These are phyloP conservation scores for Caerostris extrusa DNA, from an alignment of 1,140 invertebrate species.

Conservation along the genomic window DNA sequence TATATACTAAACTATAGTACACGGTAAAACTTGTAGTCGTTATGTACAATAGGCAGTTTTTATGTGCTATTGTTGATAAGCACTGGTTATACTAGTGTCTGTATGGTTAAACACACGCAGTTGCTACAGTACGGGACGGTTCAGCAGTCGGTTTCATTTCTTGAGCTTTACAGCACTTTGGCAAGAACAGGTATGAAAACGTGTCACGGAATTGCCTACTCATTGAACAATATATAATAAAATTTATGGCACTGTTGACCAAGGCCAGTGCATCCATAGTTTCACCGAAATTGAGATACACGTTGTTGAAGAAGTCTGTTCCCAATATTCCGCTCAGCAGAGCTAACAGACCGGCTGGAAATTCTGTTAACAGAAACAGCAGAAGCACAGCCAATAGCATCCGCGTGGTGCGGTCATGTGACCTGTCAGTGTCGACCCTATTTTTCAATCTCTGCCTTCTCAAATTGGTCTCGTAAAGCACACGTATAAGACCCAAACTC, in stretches of 20 bases:
- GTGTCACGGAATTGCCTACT: conserved; percentile 95
- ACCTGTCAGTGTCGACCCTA: conserved; percentile 53
- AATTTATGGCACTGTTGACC: conserved; percentile 95
- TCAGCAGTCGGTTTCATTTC: not conserved
- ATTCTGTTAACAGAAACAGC: conserved; percentile 82
- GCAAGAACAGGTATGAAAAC: conserved; percentile 88
- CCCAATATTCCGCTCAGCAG: conserved; percentile 88
- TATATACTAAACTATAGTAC: too few species aligned
- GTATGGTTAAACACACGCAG: conserved; percentile 10
- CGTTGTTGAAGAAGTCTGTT: conserved; percentile 87
- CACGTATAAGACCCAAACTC: conserved; percentile 89
- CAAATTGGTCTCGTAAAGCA: conserved; percentile 84
- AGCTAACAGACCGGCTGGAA: conserved; percentile 92
- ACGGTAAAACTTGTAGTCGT: too few species aligned
- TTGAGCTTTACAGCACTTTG: conserved; percentile 56
- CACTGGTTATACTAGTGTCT: too few species aligned
- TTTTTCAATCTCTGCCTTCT: conserved; percentile 82
- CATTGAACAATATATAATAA: conserved; percentile 97
- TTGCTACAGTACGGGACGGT: conserved; percentile 59
- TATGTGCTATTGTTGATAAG: too few species aligned
- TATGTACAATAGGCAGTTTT: too few species aligned
- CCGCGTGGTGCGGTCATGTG: conserved; percentile 89
- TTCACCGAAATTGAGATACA: conserved; percentile 87
- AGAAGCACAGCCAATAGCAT: conserved; percentile 93
- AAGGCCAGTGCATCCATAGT: conserved; percentile 95